A percentile compares a stretch with the other conserved stretches of the same genome.
phyloP scores from a whole-genome alignment of 2,888 invertebrate species.

The Tridacna crocea region DNA sequence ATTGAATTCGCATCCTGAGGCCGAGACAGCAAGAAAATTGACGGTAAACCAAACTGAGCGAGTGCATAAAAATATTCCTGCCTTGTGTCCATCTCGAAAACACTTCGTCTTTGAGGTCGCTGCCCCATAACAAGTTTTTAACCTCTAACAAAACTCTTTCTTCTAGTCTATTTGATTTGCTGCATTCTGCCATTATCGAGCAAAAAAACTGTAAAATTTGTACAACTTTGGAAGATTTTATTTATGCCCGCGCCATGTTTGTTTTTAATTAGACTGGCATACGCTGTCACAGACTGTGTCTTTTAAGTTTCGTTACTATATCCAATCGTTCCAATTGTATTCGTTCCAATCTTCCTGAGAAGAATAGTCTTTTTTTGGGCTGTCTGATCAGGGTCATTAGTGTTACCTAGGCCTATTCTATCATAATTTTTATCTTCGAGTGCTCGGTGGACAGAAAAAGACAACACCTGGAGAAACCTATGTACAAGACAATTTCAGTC shows the following conservation, averaged over 20 bases:
- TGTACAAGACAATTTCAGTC: not conserved
- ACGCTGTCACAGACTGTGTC: not conserved
- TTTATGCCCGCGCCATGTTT: slow-evolving; percentile 8
- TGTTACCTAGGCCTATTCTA: not conserved
- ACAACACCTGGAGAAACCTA: no score
- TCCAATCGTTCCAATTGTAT: not conserved
- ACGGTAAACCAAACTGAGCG: no score
- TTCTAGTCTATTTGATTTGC: slow-evolving; percentile 49
- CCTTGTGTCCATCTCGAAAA: slow-evolving; percentile 97
- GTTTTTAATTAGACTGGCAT: slow-evolving; percentile 17
- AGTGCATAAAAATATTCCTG: slow-evolving; percentile 76
- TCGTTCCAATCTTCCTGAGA: no score
- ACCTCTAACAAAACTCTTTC: slow-evolving; percentile 86
- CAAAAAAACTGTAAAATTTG: not conserved
- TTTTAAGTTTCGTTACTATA: not conserved
- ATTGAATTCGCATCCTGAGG: no score
- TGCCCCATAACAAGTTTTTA: slow-evolving; percentile 93
- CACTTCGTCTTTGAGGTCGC: slow-evolving; percentile 92
- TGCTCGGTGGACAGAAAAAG: no score
- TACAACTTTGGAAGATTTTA: not conserved
- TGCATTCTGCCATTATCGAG: slow-evolving; percentile 49
- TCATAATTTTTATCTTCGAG: not conserved
- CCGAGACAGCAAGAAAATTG: no score
- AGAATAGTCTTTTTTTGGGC: not conserved
- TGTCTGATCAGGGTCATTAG: not conserved